Evolutionary conservation across 2,797 vertebrate genomes (phyloP).

Genomic region (Perodicticus potto): DNA sequence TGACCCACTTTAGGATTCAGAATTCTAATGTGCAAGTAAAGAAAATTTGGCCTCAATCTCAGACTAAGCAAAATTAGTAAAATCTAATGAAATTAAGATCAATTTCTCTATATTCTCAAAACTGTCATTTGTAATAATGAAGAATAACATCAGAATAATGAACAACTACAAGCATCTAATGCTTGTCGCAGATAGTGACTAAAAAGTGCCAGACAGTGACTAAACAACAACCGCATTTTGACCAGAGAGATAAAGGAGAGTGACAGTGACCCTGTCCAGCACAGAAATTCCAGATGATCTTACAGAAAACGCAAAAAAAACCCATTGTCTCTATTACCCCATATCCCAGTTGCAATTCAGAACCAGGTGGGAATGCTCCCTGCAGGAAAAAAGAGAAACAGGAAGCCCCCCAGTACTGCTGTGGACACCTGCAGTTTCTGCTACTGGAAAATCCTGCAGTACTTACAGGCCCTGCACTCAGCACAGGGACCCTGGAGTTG

Average conservation of each 20-base stretch:
- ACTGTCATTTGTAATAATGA: not conserved
- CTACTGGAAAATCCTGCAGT: not conserved
- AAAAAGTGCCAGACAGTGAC: not conserved
- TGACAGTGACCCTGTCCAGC: not conserved
- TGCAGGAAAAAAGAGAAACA: not conserved
- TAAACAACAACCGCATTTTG: not conserved
- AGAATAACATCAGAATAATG: too few species aligned
- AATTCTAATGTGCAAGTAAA: conserved; percentile 8
- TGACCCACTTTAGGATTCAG: not conserved
- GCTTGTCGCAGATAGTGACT: too few species aligned
- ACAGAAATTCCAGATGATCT: too few species aligned
- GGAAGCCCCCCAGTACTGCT: not conserved
- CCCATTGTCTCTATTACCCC: too few species aligned
- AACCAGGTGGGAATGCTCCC: not conserved
- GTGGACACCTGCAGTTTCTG: not conserved
- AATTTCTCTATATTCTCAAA: not conserved
- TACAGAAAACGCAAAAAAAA: not conserved
- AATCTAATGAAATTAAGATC: not conserved
- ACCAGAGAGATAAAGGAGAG: not conserved
- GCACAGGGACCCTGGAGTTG: not conserved
- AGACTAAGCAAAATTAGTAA: not conserved
- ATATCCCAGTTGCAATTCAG: not conserved
- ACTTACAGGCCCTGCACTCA: not conserved
- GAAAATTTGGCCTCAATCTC: not conserved
- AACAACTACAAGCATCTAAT: not conserved